Evolutionary conservation across 1,140 invertebrate species (phyloP).

Genomic region (Helicoverpa zea): DNA sequence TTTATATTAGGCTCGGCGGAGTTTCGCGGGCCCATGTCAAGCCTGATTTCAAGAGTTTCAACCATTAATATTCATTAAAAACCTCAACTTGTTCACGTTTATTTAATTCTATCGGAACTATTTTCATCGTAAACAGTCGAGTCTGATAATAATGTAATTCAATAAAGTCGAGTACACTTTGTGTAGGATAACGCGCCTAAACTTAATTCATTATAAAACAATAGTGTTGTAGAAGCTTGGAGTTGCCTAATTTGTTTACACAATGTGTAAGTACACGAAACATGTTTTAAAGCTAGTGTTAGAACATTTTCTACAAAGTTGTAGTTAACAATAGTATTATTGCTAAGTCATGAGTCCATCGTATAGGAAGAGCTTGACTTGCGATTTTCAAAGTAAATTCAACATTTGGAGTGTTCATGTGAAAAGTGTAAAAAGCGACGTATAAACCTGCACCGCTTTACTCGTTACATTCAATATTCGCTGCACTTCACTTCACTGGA

Average conservation of each 20-base stretch:
- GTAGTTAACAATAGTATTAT: not conserved
- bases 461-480: conserved; percentile 37
- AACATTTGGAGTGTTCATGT: conserved; percentile 25
- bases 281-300: not conserved
- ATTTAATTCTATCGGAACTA: conserved; percentile 73
- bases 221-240: not conserved
- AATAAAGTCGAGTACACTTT: not conserved
- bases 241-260: not conserved
- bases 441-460: conserved; percentile 32
- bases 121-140: conserved; percentile 47
- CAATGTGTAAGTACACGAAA: not conserved
- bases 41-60: conserved; percentile 75
- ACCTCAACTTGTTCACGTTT: conserved; percentile 70
- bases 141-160: conserved; percentile 28
- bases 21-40: conserved; percentile 75
- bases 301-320: not conserved
- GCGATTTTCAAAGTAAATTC: conserved; percentile 5
- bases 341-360: not conserved
- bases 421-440: conserved; percentile 32
- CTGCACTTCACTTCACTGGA: conserved; percentile 37
- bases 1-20: conserved; percentile 73
- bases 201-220: conserved; percentile 23
- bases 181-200: conserved; percentile 5
- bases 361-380: conserved; percentile 12
- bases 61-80: conserved; percentile 83